These are phyloP conservation scores for Anguilla marmorata DNA, from an alignment of 2,797 vertebrate genomes.

Conservation along the genomic window DNA sequence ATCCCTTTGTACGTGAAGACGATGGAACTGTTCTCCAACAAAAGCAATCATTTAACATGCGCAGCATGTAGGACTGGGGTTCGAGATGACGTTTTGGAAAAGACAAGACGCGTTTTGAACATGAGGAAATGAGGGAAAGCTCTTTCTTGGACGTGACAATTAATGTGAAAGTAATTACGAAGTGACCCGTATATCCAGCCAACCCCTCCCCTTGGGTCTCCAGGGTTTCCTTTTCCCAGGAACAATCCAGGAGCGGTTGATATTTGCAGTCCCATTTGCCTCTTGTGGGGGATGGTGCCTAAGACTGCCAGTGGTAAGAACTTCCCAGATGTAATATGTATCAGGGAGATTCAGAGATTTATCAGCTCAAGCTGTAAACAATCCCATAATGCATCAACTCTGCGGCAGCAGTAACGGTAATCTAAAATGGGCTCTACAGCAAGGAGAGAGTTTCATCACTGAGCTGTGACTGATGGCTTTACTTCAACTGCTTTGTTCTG, in stretches of 20 bases:
- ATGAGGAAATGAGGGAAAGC: background rate
- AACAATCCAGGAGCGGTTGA: background rate
- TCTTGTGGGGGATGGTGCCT: background rate
- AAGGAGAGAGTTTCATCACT: slow-evolving; percentile 1
- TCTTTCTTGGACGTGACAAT: background rate
- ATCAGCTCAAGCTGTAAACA: background rate
- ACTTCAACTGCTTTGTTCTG: slow-evolving; percentile 8
- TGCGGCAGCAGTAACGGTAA: background rate
- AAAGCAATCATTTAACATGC: background rate
- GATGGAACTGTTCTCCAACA: background rate
- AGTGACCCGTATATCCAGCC: background rate
- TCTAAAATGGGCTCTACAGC: slow-evolving; percentile 4
- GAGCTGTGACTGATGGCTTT: background rate
- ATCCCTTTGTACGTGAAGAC: background rate
- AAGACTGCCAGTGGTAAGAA: background rate
- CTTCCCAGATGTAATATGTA: background rate
- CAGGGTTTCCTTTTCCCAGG: background rate
- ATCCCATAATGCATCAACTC: background rate
- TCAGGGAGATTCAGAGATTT: background rate
- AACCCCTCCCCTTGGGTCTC: background rate
- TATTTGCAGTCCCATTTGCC: background rate
- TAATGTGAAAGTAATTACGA: slow-evolving; percentile 3
- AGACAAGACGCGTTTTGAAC: background rate
- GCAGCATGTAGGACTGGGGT: background rate
- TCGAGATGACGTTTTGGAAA: background rate